These are phyloP conservation scores for Aegypius monachus DNA, from an alignment of 2,113 vertebrate species.

Conservation along the genomic window DNA sequence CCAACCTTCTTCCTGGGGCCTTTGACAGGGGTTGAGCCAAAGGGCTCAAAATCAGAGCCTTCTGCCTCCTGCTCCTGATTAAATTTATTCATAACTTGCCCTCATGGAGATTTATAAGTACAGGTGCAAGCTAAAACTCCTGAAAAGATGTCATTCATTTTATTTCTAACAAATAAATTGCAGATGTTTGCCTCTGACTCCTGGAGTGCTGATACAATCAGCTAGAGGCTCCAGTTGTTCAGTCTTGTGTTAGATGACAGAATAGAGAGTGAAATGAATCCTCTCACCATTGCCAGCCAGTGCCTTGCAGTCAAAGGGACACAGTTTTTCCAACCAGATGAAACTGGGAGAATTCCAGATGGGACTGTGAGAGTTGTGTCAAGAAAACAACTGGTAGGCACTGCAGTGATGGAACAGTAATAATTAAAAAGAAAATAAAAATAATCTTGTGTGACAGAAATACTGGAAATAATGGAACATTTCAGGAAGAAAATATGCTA, in stretches of 20 bases:
- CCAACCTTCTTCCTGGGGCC: neutral
- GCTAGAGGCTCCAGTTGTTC: neutral
- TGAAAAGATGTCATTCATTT: conserved; percentile 21
- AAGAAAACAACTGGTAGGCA: neutral
- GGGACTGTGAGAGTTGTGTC: neutral
- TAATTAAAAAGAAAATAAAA: neutral
- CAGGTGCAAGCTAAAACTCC: conserved; percentile 15
- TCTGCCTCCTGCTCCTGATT: neutral
- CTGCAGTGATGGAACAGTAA: neutral
- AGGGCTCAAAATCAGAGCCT: neutral
- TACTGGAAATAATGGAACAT: neutral
- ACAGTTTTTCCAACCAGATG: neutral
- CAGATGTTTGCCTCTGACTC: conserved; percentile 36
- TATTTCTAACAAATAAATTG: conserved; percentile 18
- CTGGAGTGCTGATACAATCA: neutral
- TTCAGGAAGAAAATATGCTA: neutral
- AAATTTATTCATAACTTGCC: conserved; percentile 5
- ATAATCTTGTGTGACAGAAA: neutral
- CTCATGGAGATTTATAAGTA: neutral
- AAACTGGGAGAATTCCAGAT: neutral
- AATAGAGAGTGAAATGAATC: neutral
- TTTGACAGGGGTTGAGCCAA: neutral
- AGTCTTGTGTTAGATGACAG: neutral
- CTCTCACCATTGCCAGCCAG: neutral
- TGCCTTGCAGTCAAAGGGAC: neutral